Conservation (phyloP, 2,113 vertebrate species). For the Stomatorhinus ivindoensis region DNA sequence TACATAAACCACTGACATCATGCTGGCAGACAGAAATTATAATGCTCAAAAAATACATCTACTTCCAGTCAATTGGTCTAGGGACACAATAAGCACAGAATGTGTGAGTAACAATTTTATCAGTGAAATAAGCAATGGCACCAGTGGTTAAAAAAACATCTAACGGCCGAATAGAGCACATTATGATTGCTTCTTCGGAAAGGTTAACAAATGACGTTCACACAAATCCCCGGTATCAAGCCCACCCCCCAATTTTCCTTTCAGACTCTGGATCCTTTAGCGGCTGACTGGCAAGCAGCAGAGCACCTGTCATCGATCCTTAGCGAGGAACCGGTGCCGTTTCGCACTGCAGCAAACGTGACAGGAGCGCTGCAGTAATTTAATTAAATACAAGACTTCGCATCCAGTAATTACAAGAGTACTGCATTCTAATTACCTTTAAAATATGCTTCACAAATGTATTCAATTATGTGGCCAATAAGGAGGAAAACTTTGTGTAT, state of each 20-base stretch:
- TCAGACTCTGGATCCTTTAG: not conserved
- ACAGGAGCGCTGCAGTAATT: not conserved
- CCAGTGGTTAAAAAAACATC: not conserved
- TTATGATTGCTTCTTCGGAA: not conserved
- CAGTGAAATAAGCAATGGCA: not conserved
- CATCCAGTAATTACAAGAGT: not conserved
- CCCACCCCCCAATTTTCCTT: not conserved
- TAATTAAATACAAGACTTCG: slow-evolving; percentile 1
- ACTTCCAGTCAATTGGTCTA: not conserved
- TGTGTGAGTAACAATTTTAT: not conserved
- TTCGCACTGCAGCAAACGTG: not conserved
- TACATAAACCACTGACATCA: not conserved
- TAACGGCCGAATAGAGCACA: not conserved
- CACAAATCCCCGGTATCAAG: not conserved
- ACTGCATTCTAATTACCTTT: not conserved
- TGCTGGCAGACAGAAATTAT: not conserved
- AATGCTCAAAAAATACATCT: not conserved
- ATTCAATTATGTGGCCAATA: slow-evolving; percentile 6
- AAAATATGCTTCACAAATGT: slow-evolving; percentile 5
- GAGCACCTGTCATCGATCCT: not conserved
- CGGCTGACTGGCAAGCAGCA: not conserved
- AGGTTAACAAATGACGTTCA: not conserved
- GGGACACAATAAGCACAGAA: not conserved
- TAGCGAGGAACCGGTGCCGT: not conserved
- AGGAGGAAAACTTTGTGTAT: not conserved